Base-by-base conservation (phyloP, 2,797 vertebrate species). In the Eulemur mongoz region DNA sequence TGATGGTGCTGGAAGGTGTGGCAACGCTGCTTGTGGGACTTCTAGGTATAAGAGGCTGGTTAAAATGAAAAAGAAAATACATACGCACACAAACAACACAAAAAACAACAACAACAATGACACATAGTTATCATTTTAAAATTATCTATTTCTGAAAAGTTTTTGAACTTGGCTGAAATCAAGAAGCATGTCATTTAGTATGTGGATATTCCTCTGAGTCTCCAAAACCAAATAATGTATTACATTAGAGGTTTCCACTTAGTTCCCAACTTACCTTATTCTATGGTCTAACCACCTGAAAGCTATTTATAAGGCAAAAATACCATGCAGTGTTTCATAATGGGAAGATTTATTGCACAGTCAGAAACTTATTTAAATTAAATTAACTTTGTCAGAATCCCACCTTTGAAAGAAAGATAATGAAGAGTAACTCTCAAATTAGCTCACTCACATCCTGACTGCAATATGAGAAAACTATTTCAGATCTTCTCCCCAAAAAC, bases 1-100 rank as follows among this genome's bases (percentile, higher is more conserved):
- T 99, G 98, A 99, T 99, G 95, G 99, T 99, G 98, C 99, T 99
- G 96, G 99, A 99, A 97, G 99, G 99, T 0, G 99, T 99, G 95
- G 99, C 99, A 52, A 99, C 99, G 82, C 99, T 99, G 98, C 99
- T 99, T 97, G 99, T 99, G 91, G 99, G 99, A 97, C 99, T 99
- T 98, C 99, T 99, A 98, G 99, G 99, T 98, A 99, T 99, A 98
- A 99, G 99, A 93, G 99, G 99, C 99, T 99, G 97, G 94, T 98
- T 98, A 97, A 98, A 98, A 98, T 96, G 98, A 98, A 98, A 85
- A 98, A 96, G 98, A 91, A 98, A 98, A 96, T 97, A 97, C 97
- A 97, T 96, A 98, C 97, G n/a, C 97, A 97, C 97, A 98, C 98
- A 98, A 96, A 97, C 97, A 97, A 97, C 97, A 97, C 92, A 96